These are phyloP conservation scores for Petrolisthes cinctipes DNA, from an alignment of 2,888 invertebrate species.

Conservation along the genomic window DNA sequence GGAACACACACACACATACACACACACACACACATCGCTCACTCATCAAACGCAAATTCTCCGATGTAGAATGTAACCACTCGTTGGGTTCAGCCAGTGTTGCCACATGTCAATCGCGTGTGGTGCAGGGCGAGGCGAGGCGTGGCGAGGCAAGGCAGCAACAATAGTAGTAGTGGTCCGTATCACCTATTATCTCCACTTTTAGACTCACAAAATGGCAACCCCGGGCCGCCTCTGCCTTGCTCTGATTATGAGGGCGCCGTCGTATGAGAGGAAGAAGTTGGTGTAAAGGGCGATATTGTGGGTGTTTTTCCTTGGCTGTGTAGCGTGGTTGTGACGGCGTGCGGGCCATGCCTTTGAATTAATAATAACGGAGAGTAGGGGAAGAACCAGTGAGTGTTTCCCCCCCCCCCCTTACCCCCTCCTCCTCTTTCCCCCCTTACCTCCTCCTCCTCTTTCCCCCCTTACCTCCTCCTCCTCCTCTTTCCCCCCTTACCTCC, in stretches of 20 bases:
- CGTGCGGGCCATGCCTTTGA: not conserved
- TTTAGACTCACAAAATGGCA: constrained; percentile 23
- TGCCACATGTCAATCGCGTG: not conserved
- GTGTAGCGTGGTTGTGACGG: not conserved
- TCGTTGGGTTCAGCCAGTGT: not conserved
- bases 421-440: no score
- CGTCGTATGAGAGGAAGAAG: not conserved
- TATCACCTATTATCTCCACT: constrained; percentile 11
- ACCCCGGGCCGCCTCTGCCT: constrained; percentile 3
- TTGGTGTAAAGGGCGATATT: not conserved
- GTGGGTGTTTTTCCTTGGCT: not conserved
- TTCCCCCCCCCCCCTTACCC: not conserved
- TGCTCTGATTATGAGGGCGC: constrained; percentile 3
- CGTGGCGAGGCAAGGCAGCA: no score
- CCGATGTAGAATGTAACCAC: constrained; percentile 15
- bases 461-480: not conserved
- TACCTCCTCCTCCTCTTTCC: no score
- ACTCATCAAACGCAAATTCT: not conserved
- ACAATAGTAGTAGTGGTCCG: not conserved
- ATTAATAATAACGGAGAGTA: not conserved
- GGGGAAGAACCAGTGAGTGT: constrained; percentile 2
- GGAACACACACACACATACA: no score
- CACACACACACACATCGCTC: not conserved
- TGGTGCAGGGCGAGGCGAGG: no score
- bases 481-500: not conserved